A percentile compares a stretch with the other conserved stretches of the same genome.
Conservation (phyloP, 2,888 invertebrate species). For the Drosophila setosimentum region DNA sequence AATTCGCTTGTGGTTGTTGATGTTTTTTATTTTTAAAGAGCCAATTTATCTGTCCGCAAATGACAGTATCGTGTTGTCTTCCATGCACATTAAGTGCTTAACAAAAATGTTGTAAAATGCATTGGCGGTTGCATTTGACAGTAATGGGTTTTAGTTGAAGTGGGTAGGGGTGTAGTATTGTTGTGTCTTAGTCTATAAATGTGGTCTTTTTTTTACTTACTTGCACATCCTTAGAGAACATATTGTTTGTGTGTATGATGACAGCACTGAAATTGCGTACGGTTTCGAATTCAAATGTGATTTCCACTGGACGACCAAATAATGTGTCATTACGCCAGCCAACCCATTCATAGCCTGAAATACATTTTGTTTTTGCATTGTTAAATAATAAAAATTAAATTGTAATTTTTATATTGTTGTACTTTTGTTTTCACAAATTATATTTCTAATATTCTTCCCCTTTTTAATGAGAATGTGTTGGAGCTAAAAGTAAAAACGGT, state of each 20-base stretch:
- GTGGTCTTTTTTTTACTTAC: constrained; percentile 83
- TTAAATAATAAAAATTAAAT: not conserved
- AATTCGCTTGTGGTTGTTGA: constrained; percentile 36
- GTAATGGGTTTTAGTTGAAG: constrained; percentile 3
- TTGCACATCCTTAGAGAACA: constrained; percentile 91
- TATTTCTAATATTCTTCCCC: not conserved
- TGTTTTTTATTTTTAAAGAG: constrained; percentile 52
- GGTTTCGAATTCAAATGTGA: constrained; percentile 92
- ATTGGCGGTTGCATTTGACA: constrained; percentile 34
- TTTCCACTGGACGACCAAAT: constrained; percentile 89
- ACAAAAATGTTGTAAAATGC: constrained; percentile 57
- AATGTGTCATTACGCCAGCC: constrained; percentile 91
- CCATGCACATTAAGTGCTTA: constrained; percentile 20
- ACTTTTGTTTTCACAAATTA: not conserved
- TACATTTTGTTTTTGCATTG: not conserved
- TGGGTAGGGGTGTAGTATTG: not conserved
- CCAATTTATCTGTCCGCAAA: constrained; percentile 46
- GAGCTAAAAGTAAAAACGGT: no score
- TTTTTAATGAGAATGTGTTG: not conserved
- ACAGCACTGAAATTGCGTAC: constrained; percentile 91
- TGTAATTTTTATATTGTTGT: not conserved
- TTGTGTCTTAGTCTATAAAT: not conserved
- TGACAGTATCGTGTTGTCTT: constrained; percentile 39
- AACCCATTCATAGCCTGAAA: constrained; percentile 92
- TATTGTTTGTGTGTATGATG: constrained; percentile 91